phyloP scores from a whole-genome alignment of 2,888 invertebrate genomes.

The Polyommatus icarus region DNA sequence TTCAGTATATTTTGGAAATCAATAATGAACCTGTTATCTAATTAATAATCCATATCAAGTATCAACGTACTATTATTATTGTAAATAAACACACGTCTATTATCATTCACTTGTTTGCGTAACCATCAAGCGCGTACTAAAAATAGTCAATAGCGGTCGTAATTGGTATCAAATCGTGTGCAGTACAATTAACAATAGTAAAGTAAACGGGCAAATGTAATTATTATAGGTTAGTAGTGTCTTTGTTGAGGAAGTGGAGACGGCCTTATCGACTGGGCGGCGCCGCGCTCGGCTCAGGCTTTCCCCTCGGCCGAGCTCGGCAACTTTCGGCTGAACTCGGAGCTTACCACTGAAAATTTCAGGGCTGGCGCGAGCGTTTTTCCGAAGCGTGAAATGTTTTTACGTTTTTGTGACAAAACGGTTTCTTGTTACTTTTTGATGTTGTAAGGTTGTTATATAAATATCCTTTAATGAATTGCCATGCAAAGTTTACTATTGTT shows the following conservation, averaged over 20 bases:
- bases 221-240: constrained; percentile 76
- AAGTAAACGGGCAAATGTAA: constrained; percentile 51
- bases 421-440: neutral
- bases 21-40: neutral
- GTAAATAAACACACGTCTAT: neutral
- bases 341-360: constrained; percentile 67
- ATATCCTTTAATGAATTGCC: neutral
- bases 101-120: neutral
- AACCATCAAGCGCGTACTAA: neutral
- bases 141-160: constrained; percentile 5
- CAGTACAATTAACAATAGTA: constrained; percentile 21
- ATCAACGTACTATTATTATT: neutral
- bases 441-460: neutral
- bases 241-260: constrained; percentile 77
- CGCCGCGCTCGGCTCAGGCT: constrained; percentile 66
- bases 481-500: neutral
- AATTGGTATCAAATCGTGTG: constrained; percentile 22
- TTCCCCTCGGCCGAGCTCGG: constrained; percentile 58
- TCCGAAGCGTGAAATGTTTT: constrained; percentile 43
- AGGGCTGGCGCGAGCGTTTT: constrained; percentile 73
- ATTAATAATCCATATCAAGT: neutral
- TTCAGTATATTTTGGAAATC: too few species aligned
- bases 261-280: constrained; percentile 81
- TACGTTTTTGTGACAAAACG: neutral
- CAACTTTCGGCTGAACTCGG: constrained; percentile 59